These are phyloP conservation scores for Urocitellus parryii DNA, from an alignment of 2,113 vertebrate species.

Conservation along the genomic window DNA sequence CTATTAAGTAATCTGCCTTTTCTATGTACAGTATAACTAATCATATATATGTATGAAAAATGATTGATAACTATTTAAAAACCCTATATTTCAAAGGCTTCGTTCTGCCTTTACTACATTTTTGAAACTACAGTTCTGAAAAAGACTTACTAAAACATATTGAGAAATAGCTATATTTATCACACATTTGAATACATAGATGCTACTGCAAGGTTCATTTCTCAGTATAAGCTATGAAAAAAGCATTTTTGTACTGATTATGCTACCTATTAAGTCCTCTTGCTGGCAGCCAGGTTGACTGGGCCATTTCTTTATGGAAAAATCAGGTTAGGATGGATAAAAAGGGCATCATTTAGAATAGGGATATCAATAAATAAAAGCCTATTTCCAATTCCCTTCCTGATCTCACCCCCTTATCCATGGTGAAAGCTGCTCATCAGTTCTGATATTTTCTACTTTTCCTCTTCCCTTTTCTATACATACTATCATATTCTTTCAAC, in stretches of 20 bases:
- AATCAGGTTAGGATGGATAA: not conserved
- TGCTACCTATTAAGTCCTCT: not conserved
- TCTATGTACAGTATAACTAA: not conserved
- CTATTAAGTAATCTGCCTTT: not conserved
- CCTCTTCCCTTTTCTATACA: not conserved
- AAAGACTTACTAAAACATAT: not conserved
- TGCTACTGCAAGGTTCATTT: not conserved
- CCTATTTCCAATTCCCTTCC: not conserved
- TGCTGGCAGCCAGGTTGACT: not conserved
- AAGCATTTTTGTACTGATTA: conserved; percentile 7
- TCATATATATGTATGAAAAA: not conserved
- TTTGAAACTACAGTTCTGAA: conserved; percentile 4
- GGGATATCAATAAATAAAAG: not conserved
- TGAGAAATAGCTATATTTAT: not conserved
- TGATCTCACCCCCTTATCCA: not conserved
- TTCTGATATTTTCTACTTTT: not conserved
- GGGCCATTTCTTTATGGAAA: not conserved
- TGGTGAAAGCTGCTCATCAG: not conserved
- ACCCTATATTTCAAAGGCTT: not conserved
- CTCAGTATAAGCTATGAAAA: not conserved
- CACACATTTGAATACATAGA: not conserved
- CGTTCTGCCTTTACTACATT: not conserved
- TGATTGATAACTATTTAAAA: not conserved
- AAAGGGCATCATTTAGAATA: not conserved
- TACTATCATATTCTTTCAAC: not conserved